A percentile compares a stretch with the other conserved stretches of the same genome.
phyloP scores from a whole-genome alignment of 2,888 invertebrate genomes.

The Pachliopta kotzebuea region DNA sequence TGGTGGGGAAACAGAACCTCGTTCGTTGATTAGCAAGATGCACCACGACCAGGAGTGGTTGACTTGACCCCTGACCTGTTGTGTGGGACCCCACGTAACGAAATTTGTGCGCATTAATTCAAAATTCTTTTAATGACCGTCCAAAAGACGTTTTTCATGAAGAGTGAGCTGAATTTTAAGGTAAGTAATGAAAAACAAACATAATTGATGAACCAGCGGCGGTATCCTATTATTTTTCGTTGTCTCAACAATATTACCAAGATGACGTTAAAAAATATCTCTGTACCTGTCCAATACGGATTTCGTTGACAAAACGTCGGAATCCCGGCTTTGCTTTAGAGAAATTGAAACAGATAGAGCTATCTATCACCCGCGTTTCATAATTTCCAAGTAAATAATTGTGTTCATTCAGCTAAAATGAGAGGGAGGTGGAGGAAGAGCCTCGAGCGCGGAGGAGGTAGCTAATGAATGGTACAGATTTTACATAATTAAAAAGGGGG shows the following conservation, averaged over 20 bases:
- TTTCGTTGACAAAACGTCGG: slow-evolving; percentile 36
- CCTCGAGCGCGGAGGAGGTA: slow-evolving; percentile 29
- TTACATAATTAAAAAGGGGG: slow-evolving; percentile 76
- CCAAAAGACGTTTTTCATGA: too few relatives aligned
- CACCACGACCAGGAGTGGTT: too few relatives aligned
- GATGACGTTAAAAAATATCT: slow-evolving; percentile 34
- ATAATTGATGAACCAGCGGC: slow-evolving; percentile 5
- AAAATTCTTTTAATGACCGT: too few relatives aligned
- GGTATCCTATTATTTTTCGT: slow-evolving; percentile 10
- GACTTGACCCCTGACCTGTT: too few relatives aligned
- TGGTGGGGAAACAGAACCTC: too few relatives aligned
- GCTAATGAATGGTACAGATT: slow-evolving; percentile 70
- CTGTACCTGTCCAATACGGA: slow-evolving; percentile 45
- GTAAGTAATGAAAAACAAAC: not conserved
- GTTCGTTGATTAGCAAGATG: too few relatives aligned
- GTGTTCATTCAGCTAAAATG: slow-evolving; percentile 54
- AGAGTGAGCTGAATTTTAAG: not conserved
- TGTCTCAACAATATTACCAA: slow-evolving; percentile 30
- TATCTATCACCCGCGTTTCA: slow-evolving; percentile 64
- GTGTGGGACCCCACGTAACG: too few relatives aligned
- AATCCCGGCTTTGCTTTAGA: slow-evolving; percentile 38
- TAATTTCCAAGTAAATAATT: slow-evolving; percentile 68
- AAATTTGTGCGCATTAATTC: too few relatives aligned
- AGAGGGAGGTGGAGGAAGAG: slow-evolving; percentile 32
- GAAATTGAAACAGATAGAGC: slow-evolving; percentile 62